These are phyloP conservation scores for Crenichthys baileyi DNA, from an alignment of 2,797 vertebrate genomes.

Conservation along the genomic window DNA sequence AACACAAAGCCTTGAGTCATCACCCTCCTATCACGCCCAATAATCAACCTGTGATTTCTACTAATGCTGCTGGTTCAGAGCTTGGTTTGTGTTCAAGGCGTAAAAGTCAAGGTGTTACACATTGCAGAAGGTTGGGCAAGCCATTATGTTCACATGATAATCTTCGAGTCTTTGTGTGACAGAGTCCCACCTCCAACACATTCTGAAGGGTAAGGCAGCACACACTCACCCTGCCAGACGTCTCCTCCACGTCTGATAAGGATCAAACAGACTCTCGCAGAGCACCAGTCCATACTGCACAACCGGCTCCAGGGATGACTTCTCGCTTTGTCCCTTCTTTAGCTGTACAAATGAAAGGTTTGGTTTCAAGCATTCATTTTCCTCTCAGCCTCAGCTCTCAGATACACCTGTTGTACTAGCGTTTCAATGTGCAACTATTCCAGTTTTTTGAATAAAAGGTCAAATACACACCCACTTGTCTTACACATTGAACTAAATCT, in stretches of 20 bases:
- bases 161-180: conserved; percentile 36
- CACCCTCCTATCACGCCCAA: conserved; percentile 26
- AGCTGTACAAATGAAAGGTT: conserved; percentile 75
- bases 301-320: conserved; percentile 76
- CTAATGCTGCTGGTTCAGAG: conserved; percentile 9
- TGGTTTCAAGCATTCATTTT: neutral
- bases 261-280: conserved; percentile 93
- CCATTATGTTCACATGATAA: conserved; percentile 18
- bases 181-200: conserved; percentile 57
- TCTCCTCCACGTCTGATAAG: conserved; percentile 95
- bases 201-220: conserved; percentile 24
- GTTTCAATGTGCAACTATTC: conserved; percentile 31
- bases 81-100: conserved; percentile 29
- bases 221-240: conserved; percentile 88
- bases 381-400: conserved; percentile 11
- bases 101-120: conserved; percentile 35
- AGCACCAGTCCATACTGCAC: conserved; percentile 88
- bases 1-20: conserved; percentile 52
- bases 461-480: conserved; percentile 42
- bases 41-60: conserved; percentile 11
- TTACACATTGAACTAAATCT: conserved; percentile 62
- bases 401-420: conserved; percentile 14
- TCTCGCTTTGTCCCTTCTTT: conserved; percentile 71
- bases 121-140: conserved; percentile 50
- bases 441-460: conserved; percentile 34